Base-by-base conservation (phyloP, 30 jellyfish, hydroid and myxozoan species). In the Pseudorhiza aurosa region DNA sequence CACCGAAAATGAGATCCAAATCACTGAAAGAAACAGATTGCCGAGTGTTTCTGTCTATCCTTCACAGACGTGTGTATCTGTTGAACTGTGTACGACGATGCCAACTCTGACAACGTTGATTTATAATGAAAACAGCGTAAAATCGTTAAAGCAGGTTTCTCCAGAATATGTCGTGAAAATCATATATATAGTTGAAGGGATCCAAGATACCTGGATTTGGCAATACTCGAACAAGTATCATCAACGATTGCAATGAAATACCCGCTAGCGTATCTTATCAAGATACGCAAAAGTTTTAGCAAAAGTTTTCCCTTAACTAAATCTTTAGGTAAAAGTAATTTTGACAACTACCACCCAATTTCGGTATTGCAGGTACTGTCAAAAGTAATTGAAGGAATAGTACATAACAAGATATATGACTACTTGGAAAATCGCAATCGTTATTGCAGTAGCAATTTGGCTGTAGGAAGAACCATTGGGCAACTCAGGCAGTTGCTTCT, bases 401-500 rank as follows among this genome's bases (percentile, higher is more conserved):
- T 46, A 32, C 77, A 53, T 25, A 73, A 47, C 44, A 82, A 73
- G 77, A 39, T 49, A 35, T 47, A 73, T 47, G 59, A 53, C 32
- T n/a, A 55, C 65, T 35, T 73, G 43, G 59, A 73, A 17, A 53
- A 73, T 36, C 77, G 50, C 60, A 55, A 55, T 28, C 59, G 46
- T 51, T 73, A 35, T 46, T 60, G 37, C 58, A 43, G 22, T 73
- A 33, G 31, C 87, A 73, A 50, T 73, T 49, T 33, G 87, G 82
- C 44, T 65, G 28, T 19, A 65, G 68, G 26, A 27, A 65, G 79
- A 65, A 65, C 37, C 67, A 64, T 35, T 65, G 42, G 42, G 26
- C 43, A 58, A 29, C 72, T 30, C 72, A 58, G 26, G 72, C 72
- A 65, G 79, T 65, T 65, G 32, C 79, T 40, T 65, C 28, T 65